phyloP scores from a whole-genome alignment of 2,113 vertebrate genomes.

The Antechinus stuartii region DNA sequence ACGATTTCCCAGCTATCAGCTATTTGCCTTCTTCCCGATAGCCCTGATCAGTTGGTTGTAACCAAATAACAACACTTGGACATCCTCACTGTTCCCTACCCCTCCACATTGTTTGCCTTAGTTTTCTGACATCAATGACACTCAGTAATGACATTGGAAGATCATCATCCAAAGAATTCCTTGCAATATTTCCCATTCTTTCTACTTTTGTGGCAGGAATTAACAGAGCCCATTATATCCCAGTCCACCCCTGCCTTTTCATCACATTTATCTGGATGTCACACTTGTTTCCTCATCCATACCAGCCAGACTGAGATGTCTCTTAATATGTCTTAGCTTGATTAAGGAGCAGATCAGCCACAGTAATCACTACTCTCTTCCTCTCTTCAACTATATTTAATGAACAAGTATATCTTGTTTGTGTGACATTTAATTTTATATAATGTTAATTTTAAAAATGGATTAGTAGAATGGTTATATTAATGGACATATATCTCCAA shows the following conservation, averaged over 20 bases:
- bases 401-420: slow-evolving; percentile 75
- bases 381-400: slow-evolving; percentile 57
- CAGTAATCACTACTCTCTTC: slow-evolving; percentile 61
- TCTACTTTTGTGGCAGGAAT: background rate
- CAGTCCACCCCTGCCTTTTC: slow-evolving; percentile 20
- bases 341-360: slow-evolving; percentile 62
- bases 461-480: slow-evolving; percentile 68
- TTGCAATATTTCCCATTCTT: background rate
- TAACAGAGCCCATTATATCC: background rate
- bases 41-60: background rate
- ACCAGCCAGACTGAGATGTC: slow-evolving; percentile 11
- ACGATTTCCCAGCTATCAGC: background rate
- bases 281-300: slow-evolving; percentile 47
- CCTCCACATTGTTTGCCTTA: background rate
- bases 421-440: slow-evolving; percentile 74
- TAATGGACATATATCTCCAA: slow-evolving; percentile 68
- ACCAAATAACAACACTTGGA: background rate
- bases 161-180: background rate
- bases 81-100: background rate
- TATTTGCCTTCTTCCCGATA: background rate
- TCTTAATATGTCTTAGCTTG: slow-evolving; percentile 46
- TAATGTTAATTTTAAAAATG: slow-evolving; percentile 75
- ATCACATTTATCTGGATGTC: slow-evolving; percentile 7
- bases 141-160: background rate
- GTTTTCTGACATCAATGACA: background rate